Conservation (phyloP, 2,113 vertebrate genomes). For the Muntiacus muntjak region DNA sequence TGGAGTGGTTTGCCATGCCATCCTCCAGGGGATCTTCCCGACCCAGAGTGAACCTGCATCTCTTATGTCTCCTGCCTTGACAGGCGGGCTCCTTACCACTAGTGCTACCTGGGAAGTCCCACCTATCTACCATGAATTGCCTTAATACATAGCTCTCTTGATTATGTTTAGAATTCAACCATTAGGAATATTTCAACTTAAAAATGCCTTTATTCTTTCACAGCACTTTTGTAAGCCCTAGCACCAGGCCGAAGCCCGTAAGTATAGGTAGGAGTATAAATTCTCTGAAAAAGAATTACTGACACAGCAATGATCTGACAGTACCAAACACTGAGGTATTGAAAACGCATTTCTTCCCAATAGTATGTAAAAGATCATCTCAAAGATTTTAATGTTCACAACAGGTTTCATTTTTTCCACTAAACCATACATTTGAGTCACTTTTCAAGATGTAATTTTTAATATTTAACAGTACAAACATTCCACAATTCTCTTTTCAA, state of each 20-base stretch:
- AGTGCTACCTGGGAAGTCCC: not conserved
- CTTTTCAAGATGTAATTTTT: not conserved
- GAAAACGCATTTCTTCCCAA: not conserved
- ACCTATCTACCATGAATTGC: not conserved
- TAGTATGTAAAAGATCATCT: not conserved
- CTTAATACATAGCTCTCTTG: not conserved
- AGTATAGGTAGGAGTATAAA: not conserved
- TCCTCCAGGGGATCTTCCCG: not conserved
- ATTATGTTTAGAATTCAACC: not conserved
- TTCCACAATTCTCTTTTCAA: not conserved
- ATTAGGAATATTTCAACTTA: not conserved
- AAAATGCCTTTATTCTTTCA: not conserved
- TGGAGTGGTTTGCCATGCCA: not conserved
- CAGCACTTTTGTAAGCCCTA: not conserved
- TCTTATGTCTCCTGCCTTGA: not conserved
- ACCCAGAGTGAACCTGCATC: not conserved
- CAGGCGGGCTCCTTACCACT: not conserved
- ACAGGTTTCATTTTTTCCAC: not conserved
- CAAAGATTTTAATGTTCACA: not conserved
- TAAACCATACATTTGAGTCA: not conserved
- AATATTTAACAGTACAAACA: not conserved
- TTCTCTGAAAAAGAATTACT: conserved; percentile 24
- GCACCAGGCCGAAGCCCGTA: not conserved
- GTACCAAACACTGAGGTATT: not conserved
- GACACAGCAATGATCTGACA: not conserved